Percentiles rank a stretch among this genome's conserved stretches.
Evolutionary conservation across 92 coral and sea anemone species (phyloP).

Genomic region (Paragorgia papillata): DNA sequence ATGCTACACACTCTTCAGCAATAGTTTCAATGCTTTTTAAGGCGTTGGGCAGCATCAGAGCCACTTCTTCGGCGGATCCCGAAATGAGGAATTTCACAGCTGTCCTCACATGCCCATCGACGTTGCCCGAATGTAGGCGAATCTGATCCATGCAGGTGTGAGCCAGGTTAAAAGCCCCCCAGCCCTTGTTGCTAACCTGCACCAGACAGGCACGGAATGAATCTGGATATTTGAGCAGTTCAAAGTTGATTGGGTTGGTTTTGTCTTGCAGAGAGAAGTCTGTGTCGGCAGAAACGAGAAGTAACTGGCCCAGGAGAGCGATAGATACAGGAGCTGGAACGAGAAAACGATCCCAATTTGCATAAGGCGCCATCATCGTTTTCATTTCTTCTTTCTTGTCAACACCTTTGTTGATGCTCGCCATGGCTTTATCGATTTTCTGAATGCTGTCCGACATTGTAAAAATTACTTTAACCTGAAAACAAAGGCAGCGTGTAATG

Average conservation of each 20-base stretch:
- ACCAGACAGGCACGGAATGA: constrained; percentile 71
- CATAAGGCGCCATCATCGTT: constrained; percentile 52
- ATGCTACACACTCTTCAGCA: constrained; percentile 49
- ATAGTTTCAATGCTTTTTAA: constrained; percentile 50
- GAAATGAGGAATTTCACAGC: constrained; percentile 51
- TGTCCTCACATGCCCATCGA: constrained; percentile 60
- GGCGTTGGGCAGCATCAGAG: constrained; percentile 51
- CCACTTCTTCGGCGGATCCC: constrained; percentile 53
- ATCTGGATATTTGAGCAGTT: constrained; percentile 49
- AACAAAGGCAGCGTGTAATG: not conserved
- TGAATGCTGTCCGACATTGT: constrained; percentile 10
- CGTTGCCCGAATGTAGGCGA: constrained; percentile 51
- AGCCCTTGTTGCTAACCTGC: constrained; percentile 65
- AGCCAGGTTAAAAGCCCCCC: constrained; percentile 67
- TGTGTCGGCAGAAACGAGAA: constrained; percentile 56
- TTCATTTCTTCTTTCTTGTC: constrained; percentile 61
- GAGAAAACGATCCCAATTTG: constrained; percentile 68
- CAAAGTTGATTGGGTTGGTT: constrained; percentile 45
- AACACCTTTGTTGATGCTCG: constrained; percentile 45
- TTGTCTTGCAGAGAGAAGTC: constrained; percentile 57
- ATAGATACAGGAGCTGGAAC: constrained; percentile 66
- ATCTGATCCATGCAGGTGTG: constrained; percentile 69
- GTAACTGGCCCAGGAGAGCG: constrained; percentile 65
- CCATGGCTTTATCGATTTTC: constrained; percentile 49
- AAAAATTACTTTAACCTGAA: not conserved